Evolutionary conservation across 2,113 vertebrate species (phyloP).

Genomic region (Mungos mungo): DNA sequence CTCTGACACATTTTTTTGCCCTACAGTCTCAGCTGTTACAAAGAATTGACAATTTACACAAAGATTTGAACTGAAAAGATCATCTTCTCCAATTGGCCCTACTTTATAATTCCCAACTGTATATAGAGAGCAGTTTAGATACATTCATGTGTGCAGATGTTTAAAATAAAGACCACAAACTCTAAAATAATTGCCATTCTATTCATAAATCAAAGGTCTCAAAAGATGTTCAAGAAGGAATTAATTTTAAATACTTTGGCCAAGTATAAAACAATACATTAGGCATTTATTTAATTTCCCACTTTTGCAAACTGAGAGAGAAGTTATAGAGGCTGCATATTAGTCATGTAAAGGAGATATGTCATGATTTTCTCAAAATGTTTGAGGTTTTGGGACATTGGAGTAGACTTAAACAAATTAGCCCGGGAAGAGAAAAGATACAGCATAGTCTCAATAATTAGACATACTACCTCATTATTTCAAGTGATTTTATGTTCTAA

Average conservation of each 20-base stretch:
- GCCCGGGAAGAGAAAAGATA: not conserved
- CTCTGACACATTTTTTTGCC: slow-evolving; percentile 57
- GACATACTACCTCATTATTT: not conserved
- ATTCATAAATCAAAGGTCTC: not conserved
- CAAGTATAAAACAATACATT: not conserved
- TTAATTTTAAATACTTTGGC: slow-evolving; percentile 26
- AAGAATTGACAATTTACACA: slow-evolving; percentile 49
- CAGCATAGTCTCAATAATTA: not conserved
- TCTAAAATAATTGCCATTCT: slow-evolving; percentile 42
- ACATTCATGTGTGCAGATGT: slow-evolving; percentile 39
- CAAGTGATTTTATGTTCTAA: not conserved
- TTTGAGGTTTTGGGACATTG: not conserved
- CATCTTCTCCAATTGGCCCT: not conserved
- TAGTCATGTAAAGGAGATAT: not conserved
- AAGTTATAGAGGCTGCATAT: not conserved
- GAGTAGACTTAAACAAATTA: not conserved
- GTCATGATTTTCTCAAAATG: not conserved
- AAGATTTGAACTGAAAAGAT: slow-evolving; percentile 62
- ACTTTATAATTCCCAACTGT: slow-evolving; percentile 27
- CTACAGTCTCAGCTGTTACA: slow-evolving; percentile 47
- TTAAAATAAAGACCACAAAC: slow-evolving; percentile 42
- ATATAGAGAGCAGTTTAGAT: slow-evolving; percentile 44
- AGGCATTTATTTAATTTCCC: not conserved
- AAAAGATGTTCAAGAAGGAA: slow-evolving; percentile 25
- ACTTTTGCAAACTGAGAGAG: not conserved